Conservation (phyloP, 2,888 invertebrate species). For the Hetaerina titia region DNA sequence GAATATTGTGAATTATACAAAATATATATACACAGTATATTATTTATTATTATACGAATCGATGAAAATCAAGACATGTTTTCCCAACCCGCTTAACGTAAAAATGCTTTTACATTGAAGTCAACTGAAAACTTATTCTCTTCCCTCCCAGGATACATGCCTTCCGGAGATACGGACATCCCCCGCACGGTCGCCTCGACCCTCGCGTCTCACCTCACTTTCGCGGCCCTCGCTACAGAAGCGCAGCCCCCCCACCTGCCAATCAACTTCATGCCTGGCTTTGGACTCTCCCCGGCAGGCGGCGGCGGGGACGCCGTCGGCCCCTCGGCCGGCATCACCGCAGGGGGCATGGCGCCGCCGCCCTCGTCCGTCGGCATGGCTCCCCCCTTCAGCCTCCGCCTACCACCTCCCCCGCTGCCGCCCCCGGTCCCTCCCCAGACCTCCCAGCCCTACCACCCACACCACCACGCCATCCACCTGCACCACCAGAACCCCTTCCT, state of each 20-base stretch:
- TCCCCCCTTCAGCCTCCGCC: conserved; percentile 76
- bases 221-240: not conserved
- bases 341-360: conserved; percentile 10
- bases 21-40: too few species aligned
- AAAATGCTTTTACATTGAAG: too few species aligned
- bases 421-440: conserved; percentile 82
- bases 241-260: conserved; percentile 23
- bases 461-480: conserved; percentile 76
- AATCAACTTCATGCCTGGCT: conserved; percentile 50
- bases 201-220: not conserved
- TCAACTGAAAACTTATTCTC: not conserved
- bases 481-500: not conserved
- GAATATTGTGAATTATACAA: too few species aligned
- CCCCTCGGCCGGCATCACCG: not conserved
- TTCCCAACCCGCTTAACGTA: too few species aligned
- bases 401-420: conserved; percentile 81
- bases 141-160: not conserved
- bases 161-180: not conserved
- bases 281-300: conserved; percentile 2
- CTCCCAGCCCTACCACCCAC: conserved; percentile 82
- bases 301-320: not conserved
- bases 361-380: not conserved
- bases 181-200: not conserved
- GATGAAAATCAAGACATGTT: too few species aligned
- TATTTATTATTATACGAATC: too few species aligned